phyloP scores from a whole-genome alignment of 2,888 invertebrate genomes.

The Chrysolina oricalcia region DNA sequence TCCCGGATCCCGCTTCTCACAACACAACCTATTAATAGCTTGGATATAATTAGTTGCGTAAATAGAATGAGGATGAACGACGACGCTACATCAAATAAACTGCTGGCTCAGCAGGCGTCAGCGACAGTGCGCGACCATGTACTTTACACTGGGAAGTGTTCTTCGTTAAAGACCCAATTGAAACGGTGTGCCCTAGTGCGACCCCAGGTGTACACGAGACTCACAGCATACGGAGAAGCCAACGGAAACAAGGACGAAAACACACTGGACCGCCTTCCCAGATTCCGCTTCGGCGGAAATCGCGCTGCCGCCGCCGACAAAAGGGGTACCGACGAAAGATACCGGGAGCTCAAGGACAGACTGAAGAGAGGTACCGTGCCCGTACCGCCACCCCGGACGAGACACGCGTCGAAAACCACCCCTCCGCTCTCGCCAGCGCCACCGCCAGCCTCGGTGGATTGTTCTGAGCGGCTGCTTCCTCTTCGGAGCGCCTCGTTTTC shows the following conservation, averaged over 20 bases:
- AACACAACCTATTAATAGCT: conserved; percentile 70
- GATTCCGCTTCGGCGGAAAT: conserved; percentile 81
- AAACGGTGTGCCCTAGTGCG: conserved; percentile 69
- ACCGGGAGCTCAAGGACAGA: conserved; percentile 85
- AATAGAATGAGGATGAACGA: conserved; percentile 70
- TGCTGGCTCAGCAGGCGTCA: conserved; percentile 64
- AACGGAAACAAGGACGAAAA: conserved; percentile 69
- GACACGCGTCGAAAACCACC: conserved; percentile 60
- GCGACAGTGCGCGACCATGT: conserved; percentile 68
- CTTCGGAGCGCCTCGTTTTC: conserved; percentile 82
- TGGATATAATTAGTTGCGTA: conserved; percentile 72
- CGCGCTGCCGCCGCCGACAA: conserved; percentile 65
- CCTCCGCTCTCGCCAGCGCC: conserved; percentile 61
- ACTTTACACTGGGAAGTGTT: conserved; percentile 65
- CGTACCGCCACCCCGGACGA: conserved; percentile 67
- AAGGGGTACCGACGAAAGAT: conserved; percentile 81
- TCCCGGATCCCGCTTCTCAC: conserved; percentile 70
- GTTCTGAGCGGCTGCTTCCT: conserved; percentile 33
- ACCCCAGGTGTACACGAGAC: conserved; percentile 67
- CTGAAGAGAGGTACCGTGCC: conserved; percentile 75
- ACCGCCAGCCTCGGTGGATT: conserved; percentile 50
- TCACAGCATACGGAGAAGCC: conserved; percentile 66
- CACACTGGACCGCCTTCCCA: conserved; percentile 89
- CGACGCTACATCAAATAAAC: conserved; percentile 68
- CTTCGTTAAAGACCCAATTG: conserved; percentile 64